Evolutionary conservation across 37 sponge, comb jelly and placozoan species (phyloP).

Genomic region (Petrosia ficiformis): DNA sequence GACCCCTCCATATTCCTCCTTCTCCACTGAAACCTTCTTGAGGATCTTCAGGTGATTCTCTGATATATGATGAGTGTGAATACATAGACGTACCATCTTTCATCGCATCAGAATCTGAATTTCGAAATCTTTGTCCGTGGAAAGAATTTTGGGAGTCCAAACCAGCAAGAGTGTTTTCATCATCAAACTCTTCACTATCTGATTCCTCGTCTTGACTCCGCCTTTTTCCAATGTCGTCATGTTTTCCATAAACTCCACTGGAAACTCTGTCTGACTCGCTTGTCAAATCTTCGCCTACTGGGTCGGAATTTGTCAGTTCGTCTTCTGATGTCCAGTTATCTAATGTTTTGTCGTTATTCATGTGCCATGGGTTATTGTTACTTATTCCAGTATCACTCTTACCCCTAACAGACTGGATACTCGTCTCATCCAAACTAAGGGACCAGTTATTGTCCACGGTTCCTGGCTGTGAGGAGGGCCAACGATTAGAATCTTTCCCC

Average conservation of each 20-base stretch:
- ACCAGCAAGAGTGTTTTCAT: background rate
- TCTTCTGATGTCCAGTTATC: background rate
- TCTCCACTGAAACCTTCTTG: background rate
- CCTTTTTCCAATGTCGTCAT: too few species aligned
- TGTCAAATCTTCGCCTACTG: background rate
- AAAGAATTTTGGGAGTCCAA: background rate
- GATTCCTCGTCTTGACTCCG: slow-evolving; percentile 1
- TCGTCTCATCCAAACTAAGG: background rate
- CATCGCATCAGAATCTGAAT: background rate
- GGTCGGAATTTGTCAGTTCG: background rate
- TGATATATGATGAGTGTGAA: background rate
- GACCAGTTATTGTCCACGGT: background rate
- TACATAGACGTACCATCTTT: background rate
- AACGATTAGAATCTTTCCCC: background rate
- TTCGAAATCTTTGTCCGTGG: background rate
- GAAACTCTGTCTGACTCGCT: background rate
- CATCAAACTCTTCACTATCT: background rate
- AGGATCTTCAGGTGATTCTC: too few species aligned
- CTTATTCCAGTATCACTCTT: background rate
- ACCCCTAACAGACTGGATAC: background rate
- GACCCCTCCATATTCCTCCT: slow-evolving; percentile 8
- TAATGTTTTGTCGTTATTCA: too few species aligned
- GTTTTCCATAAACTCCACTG: background rate
- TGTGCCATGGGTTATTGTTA: background rate
- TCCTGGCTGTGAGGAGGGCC: background rate